phyloP scores from a whole-genome alignment of 1,140 invertebrate genomes.

The Musca vetustissima region DNA sequence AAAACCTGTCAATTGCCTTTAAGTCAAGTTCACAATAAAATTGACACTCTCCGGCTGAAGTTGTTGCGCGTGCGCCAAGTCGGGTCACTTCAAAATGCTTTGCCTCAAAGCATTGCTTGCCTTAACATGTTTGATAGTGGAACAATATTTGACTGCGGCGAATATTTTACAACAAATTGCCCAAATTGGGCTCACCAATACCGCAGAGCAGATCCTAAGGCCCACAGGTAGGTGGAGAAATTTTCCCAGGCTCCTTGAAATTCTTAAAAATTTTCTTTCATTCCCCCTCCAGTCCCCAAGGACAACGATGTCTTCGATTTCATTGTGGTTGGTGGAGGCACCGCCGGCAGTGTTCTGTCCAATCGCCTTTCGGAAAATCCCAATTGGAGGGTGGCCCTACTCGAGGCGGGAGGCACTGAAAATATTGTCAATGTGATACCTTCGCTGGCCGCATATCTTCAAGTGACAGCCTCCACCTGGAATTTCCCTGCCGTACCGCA shows the following conservation, averaged over 20 bases:
- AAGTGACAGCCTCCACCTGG: conserved; percentile 67
- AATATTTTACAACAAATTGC: no score
- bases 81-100: no score
- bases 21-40: no score
- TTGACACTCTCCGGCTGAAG: no score
- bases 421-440: conserved; percentile 70
- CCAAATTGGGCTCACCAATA: conserved; percentile 4
- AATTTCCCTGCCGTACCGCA: conserved; percentile 67
- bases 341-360: conserved; percentile 79
- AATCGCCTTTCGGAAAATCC: conserved; percentile 65
- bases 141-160: no score
- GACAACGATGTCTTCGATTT: conserved; percentile 68
- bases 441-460: conserved; percentile 61
- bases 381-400: conserved; percentile 60
- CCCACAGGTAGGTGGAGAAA: not conserved
- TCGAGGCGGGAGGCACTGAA: conserved; percentile 71
- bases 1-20: no score
- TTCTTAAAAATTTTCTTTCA: not conserved
- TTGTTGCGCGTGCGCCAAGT: no score
- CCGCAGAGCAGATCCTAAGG: not conserved
- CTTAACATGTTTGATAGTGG: no score
- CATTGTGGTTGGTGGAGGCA: conserved; percentile 86
- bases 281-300: conserved; percentile 33
- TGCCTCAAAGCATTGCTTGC: no score
- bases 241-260: no score